A percentile compares a stretch with the other conserved stretches of the same genome.
Conservation (phyloP, 2,797 vertebrate genomes). For the Melanotaenia pygmaea region DNA sequence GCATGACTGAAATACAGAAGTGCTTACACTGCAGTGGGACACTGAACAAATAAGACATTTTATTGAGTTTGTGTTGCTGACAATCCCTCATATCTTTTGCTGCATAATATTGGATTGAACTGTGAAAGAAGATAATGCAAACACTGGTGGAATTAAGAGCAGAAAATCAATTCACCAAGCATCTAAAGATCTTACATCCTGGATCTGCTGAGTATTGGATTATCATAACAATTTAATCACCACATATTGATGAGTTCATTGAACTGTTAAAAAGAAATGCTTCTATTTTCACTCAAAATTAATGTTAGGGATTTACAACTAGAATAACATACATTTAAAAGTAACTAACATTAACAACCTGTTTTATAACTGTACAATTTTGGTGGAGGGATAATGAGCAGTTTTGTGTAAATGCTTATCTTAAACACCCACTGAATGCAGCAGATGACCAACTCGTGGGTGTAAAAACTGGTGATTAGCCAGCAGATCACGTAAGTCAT, state of each 20-base stretch:
- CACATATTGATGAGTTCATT: not conserved
- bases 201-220: not conserved
- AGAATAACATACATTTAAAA: not conserved
- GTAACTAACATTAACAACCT: not conserved
- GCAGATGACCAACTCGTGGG: conserved; percentile 59
- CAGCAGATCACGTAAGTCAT: conserved; percentile 50
- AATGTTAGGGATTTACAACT: not conserved
- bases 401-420: conserved; percentile 42
- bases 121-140: conserved; percentile 3
- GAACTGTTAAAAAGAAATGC: not conserved
- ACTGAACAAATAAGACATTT: not conserved
- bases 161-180: not conserved
- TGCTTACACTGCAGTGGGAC: not conserved
- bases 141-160: conserved; percentile 7
- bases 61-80: not conserved
- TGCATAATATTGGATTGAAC: conserved; percentile 6
- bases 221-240: not conserved
- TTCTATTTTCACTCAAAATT: not conserved
- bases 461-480: conserved; percentile 63
- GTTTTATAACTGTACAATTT: conserved; percentile 16
- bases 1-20: conserved; percentile 3
- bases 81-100: not conserved
- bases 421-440: conserved; percentile 57
- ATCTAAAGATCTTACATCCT: not conserved
- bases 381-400: conserved; percentile 42